phyloP scores from a whole-genome alignment of 1,140 invertebrate species.

The Sinella curviseta region DNA sequence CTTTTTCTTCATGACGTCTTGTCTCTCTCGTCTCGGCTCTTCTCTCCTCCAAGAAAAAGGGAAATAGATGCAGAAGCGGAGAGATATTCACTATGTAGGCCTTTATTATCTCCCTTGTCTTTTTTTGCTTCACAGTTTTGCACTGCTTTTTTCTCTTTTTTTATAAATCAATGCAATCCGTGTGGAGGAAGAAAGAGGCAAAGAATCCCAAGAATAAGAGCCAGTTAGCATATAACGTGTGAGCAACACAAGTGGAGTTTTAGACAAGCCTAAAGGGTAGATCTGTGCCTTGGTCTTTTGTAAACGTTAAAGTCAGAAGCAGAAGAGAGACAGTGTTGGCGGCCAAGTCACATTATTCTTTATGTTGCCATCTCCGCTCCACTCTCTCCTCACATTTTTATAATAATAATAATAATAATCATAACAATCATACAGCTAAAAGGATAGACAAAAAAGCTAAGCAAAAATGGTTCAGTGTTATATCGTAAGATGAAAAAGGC shows the following conservation, averaged over 20 bases:
- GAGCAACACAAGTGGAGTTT: too few species aligned
- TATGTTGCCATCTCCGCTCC: constrained; percentile 10
- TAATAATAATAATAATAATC: constrained; percentile 19
- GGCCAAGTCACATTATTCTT: constrained; percentile 23
- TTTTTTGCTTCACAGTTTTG: too few species aligned
- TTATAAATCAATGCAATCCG: neutral
- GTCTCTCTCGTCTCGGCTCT: neutral
- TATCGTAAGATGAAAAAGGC: neutral
- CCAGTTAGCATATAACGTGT: too few species aligned
- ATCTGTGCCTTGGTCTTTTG: too few species aligned
- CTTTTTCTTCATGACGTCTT: neutral
- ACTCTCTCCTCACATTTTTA: neutral
- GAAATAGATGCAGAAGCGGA: neutral
- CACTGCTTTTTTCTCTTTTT: neutral
- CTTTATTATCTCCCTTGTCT: neutral
- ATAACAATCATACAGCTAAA: neutral
- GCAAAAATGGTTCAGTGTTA: neutral
- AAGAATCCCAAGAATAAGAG: too few species aligned
- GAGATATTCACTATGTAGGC: neutral
- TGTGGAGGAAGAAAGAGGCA: too few species aligned
- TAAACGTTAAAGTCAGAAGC: neutral
- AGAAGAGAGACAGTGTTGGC: neutral
- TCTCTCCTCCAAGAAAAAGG: too few species aligned
- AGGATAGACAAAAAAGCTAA: neutral
- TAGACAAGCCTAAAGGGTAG: too few species aligned